A percentile compares a stretch with the other conserved stretches of the same genome.
Evolutionary conservation across 2,113 vertebrate species (phyloP).

Genomic region (Oryzias celebensis): DNA sequence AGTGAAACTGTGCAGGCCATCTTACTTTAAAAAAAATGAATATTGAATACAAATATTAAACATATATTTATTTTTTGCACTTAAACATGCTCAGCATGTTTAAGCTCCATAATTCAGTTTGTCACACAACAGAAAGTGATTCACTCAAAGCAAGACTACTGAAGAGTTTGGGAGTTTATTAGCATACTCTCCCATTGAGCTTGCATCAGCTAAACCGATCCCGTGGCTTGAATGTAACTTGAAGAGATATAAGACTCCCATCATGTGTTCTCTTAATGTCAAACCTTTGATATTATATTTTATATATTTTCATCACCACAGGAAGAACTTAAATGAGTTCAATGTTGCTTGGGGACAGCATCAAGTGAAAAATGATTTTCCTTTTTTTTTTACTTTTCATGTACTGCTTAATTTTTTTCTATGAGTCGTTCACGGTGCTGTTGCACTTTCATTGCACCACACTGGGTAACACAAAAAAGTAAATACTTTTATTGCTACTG

Average conservation of each 20-base stretch:
- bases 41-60: no score
- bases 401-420: neutral
- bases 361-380: neutral
- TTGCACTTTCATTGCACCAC: slow-evolving; percentile 1
- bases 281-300: neutral
- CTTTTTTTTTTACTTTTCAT: neutral
- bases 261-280: neutral
- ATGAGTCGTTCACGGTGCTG: neutral
- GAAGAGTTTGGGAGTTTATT: neutral
- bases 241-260: neutral
- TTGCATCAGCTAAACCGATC: no score
- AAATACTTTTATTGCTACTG: slow-evolving; percentile 31
- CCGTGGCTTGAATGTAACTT: neutral
- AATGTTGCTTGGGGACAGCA: neutral
- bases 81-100: neutral
- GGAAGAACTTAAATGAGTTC: neutral
- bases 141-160: neutral
- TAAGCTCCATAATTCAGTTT: neutral
- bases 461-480: slow-evolving; percentile 8
- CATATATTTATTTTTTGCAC: neutral
- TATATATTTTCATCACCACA: neutral
- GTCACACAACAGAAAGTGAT: neutral
- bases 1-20: no score
- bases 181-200: neutral
- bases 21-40: no score